phyloP scores from a whole-genome alignment of 2,797 vertebrate genomes.

The Leontocebus nigricollis region DNA sequence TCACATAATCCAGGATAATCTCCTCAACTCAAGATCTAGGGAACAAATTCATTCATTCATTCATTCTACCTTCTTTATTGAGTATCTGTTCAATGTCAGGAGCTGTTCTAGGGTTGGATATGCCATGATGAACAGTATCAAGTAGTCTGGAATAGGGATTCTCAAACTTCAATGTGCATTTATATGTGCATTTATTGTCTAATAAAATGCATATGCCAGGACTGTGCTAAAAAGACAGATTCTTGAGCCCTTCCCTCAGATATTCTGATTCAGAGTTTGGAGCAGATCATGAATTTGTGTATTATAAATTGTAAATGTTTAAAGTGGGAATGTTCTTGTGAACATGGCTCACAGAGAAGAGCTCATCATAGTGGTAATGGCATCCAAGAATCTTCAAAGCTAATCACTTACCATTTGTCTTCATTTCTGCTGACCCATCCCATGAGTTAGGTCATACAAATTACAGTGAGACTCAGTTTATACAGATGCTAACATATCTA shows the following conservation, averaged over 20 bases:
- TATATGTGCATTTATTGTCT: background rate
- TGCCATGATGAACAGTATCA: background rate
- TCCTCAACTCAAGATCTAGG: background rate
- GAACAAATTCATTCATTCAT: background rate
- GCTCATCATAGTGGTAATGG: background rate
- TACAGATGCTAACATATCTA: slow-evolving; percentile 20
- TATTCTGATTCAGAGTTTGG: slow-evolving; percentile 4
- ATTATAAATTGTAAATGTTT: slow-evolving; percentile 21
- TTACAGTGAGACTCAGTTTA: slow-evolving; percentile 27
- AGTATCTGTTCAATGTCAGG: background rate
- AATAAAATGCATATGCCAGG: background rate
- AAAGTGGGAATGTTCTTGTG: slow-evolving; percentile 16
- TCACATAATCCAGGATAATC: slow-evolving; percentile 9
- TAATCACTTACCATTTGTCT: slow-evolving; percentile 36
- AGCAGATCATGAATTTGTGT: background rate
- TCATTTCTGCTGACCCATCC: slow-evolving; percentile 28
- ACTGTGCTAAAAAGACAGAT: background rate
- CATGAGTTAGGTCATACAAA: slow-evolving; percentile 17
- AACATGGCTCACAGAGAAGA: slow-evolving; percentile 3
- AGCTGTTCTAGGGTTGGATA: background rate
- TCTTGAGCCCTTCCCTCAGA: background rate
- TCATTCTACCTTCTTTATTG: background rate
- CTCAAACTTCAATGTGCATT: background rate
- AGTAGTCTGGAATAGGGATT: background rate
- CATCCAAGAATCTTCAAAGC: slow-evolving; percentile 17